Evolutionary conservation across 2,888 invertebrate species (phyloP).

Genomic region (Eupeodes latifasciatus): DNA sequence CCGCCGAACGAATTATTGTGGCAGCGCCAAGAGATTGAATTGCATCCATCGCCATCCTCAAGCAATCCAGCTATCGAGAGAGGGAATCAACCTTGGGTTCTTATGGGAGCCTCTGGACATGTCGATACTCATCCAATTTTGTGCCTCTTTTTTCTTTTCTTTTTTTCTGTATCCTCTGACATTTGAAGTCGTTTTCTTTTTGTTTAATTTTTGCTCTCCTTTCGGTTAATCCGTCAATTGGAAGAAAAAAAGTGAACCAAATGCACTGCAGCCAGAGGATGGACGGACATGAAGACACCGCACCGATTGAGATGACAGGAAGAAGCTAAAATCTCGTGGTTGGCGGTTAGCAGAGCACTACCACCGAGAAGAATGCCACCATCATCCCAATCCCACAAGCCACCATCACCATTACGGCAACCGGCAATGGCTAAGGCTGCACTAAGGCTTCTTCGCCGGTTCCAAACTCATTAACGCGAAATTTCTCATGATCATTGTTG

Average conservation of each 20-base stretch:
- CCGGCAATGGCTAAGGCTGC: slow-evolving; percentile 15
- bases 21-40: slow-evolving; percentile 76
- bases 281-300: slow-evolving; percentile 75
- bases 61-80: slow-evolving; percentile 12
- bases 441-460: slow-evolving; percentile 74
- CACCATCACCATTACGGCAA: slow-evolving; percentile 22
- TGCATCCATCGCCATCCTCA: slow-evolving; percentile 44
- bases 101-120: slow-evolving; percentile 73
- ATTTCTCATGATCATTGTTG: slow-evolving; percentile 77
- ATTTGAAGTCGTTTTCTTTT: slow-evolving; percentile 26
- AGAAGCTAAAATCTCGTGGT: slow-evolving; percentile 77
- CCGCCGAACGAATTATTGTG: slow-evolving; percentile 78
- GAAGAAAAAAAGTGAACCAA: slow-evolving; percentile 62
- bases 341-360: slow-evolving; percentile 73
- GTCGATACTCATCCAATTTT: slow-evolving; percentile 71
- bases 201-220: slow-evolving; percentile 59
- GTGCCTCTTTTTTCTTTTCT: neutral
- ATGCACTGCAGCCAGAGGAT: slow-evolving; percentile 57
- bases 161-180: slow-evolving; percentile 38
- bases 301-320: slow-evolving; percentile 77
- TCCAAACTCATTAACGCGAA: slow-evolving; percentile 77
- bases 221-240: slow-evolving; percentile 76
- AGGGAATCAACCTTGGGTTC: slow-evolving; percentile 59
- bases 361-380: slow-evolving; percentile 62
- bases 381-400: slow-evolving; percentile 20